Percentiles rank a stretch among this genome's conserved stretches.
These are phyloP conservation scores for Epirrita christyi DNA, from an alignment of 2,888 invertebrate species.

Conservation along the genomic window DNA sequence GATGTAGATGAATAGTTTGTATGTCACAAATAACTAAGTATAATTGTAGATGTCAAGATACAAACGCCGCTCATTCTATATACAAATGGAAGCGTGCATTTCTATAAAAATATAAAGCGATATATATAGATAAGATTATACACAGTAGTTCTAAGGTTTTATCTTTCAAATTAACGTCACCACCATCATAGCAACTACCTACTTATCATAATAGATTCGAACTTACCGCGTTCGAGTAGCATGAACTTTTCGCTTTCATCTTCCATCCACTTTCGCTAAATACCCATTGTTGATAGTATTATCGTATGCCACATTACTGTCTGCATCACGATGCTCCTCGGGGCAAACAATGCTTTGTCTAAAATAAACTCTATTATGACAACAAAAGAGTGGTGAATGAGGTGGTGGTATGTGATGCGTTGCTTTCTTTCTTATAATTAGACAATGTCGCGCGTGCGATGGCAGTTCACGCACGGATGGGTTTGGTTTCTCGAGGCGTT, in stretches of 20 bases:
- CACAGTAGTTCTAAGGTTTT: background rate
- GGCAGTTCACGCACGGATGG: constrained; percentile 39
- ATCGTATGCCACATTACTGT: constrained; percentile 41
- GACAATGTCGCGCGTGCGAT: constrained; percentile 47
- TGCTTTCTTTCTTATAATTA: constrained; percentile 51
- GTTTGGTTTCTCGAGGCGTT: constrained; percentile 29
- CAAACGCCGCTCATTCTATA: no score
- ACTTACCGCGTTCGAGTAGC: constrained; percentile 35
- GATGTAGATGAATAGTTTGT: no score
- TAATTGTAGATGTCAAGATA: no score
- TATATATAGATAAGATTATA: no score
- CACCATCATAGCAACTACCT: background rate
- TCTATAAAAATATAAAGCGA: no score
- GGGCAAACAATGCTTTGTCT: constrained; percentile 27
- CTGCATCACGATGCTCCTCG: constrained; percentile 41
- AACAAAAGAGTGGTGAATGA: constrained; percentile 21
- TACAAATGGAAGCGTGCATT: no score
- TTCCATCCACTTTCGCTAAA: constrained; percentile 51
- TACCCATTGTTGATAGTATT: constrained; percentile 48
- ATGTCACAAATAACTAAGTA: no score
- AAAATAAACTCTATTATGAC: constrained; percentile 23
- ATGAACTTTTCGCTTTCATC: constrained; percentile 49
- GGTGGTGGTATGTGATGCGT: constrained; percentile 24
- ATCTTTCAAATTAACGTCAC: constrained; percentile 9
- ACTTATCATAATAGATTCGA: constrained; percentile 24